phyloP scores from a whole-genome alignment of 2,113 vertebrate genomes.

The Acrocephalus arundinaceus region DNA sequence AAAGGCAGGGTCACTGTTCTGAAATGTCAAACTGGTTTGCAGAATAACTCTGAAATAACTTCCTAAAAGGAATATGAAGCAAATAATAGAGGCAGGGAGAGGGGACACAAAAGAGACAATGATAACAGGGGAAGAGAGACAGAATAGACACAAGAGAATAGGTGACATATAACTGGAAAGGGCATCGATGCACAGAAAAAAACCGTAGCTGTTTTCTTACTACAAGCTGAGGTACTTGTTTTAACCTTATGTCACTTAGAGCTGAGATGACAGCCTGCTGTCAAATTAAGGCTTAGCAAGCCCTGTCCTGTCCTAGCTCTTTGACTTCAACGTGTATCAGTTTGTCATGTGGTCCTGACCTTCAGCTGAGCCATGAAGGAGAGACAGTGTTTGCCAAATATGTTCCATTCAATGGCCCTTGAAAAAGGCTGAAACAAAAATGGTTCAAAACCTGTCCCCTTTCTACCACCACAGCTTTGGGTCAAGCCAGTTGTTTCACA shows the following conservation, averaged over 20 bases:
- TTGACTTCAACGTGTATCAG: not conserved
- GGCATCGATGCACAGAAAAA: not conserved
- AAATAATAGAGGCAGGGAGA: not conserved
- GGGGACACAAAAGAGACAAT: not conserved
- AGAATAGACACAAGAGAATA: not conserved
- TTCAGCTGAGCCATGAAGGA: not conserved
- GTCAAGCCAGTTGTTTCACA: not conserved
- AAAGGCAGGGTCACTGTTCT: not conserved
- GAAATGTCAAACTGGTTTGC: not conserved
- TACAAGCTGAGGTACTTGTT: not conserved
- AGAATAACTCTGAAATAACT: not conserved
- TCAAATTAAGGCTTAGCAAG: not conserved
- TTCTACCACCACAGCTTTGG: not conserved
- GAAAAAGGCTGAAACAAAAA: not conserved
- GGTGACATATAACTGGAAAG: not conserved
- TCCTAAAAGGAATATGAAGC: not conserved
- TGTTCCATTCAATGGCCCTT: accelerated
- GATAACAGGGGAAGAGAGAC: not conserved
- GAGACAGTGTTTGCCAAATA: not conserved
- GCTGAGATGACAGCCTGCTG: not conserved
- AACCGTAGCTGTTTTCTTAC: not conserved
- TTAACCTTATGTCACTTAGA: not conserved
- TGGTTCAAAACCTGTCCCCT: not conserved
- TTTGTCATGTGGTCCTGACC: not conserved
- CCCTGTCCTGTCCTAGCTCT: not conserved